These are phyloP conservation scores for Pissodes strobi DNA, from an alignment of 1,140 invertebrate genomes.

Conservation along the genomic window DNA sequence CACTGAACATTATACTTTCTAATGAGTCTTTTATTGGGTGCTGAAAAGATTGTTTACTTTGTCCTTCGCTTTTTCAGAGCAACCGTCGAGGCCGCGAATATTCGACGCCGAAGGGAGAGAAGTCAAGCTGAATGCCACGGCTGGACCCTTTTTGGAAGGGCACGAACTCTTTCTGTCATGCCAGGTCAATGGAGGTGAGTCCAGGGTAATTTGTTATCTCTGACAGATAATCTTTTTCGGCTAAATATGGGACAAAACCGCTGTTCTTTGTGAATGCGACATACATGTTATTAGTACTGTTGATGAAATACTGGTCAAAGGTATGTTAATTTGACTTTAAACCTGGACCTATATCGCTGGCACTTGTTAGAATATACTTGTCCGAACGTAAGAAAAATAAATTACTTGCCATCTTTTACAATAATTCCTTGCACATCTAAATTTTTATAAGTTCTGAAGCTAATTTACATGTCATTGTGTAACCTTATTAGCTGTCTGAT, in stretches of 20 bases:
- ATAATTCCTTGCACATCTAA: no score
- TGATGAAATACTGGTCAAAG: no score
- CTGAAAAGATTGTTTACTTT: constrained; percentile 39
- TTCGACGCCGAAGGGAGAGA: constrained; percentile 80
- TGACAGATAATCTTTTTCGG: constrained; percentile 13
- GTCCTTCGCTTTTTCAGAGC: constrained; percentile 63
- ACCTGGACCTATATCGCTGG: no score
- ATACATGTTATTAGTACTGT: constrained; percentile 5
- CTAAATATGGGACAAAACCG: not conserved
- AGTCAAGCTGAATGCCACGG: constrained; percentile 65
- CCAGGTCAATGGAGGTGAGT: constrained; percentile 81
- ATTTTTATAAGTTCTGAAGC: no score
- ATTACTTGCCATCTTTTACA: no score
- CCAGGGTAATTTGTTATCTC: constrained; percentile 27
- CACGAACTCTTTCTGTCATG: constrained; percentile 79
- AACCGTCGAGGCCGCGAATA: constrained; percentile 76
- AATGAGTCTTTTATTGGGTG: constrained; percentile 23
- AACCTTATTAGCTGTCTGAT: no score
- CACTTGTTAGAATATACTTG: no score
- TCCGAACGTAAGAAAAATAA: no score
- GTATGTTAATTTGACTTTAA: not conserved
- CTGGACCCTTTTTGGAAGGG: constrained; percentile 82
- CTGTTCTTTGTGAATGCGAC: constrained; percentile 2
- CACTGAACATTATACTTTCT: constrained; percentile 39
- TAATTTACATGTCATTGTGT: no score